Evolutionary conservation across 2,888 invertebrate species (phyloP).

Genomic region (Acutogordius australiensis): DNA sequence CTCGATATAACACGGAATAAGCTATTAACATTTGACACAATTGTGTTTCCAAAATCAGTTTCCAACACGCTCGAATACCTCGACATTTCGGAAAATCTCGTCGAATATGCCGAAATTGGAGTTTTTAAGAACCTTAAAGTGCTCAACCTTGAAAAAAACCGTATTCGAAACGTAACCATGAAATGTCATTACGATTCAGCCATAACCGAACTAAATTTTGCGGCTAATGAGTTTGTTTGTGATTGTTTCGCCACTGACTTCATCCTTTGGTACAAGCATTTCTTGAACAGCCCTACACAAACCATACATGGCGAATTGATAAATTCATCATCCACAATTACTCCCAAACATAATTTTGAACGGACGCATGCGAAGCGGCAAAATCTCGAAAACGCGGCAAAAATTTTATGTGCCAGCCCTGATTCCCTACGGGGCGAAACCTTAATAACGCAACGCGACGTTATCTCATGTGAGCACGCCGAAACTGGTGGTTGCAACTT

Average conservation of each 20-base stretch:
- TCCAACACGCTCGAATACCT: neutral
- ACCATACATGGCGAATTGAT: too few species aligned
- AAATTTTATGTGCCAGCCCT: too few species aligned
- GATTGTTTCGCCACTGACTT: neutral
- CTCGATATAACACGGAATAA: neutral
- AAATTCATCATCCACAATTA: too few species aligned
- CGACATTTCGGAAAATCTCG: neutral
- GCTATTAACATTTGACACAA: neutral
- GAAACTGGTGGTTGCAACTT: too few species aligned
- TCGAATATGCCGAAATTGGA: neutral
- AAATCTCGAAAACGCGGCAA: too few species aligned
- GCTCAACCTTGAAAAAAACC: neutral
- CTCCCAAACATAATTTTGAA: too few species aligned
- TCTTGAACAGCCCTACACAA: too few species aligned
- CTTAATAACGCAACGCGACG: too few species aligned
- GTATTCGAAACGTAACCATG: neutral
- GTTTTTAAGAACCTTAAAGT: neutral
- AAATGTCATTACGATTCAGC: neutral
- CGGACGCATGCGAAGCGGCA: too few species aligned
- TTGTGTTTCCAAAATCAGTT: neutral
- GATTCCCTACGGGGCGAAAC: too few species aligned
- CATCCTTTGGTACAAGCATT: neutral
- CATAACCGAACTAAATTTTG: neutral
- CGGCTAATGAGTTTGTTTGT: neutral
- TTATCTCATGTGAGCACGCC: too few species aligned